These are phyloP conservation scores for Sarcophilus harrisii DNA, from an alignment of 2,797 vertebrate genomes.

Conservation along the genomic window DNA sequence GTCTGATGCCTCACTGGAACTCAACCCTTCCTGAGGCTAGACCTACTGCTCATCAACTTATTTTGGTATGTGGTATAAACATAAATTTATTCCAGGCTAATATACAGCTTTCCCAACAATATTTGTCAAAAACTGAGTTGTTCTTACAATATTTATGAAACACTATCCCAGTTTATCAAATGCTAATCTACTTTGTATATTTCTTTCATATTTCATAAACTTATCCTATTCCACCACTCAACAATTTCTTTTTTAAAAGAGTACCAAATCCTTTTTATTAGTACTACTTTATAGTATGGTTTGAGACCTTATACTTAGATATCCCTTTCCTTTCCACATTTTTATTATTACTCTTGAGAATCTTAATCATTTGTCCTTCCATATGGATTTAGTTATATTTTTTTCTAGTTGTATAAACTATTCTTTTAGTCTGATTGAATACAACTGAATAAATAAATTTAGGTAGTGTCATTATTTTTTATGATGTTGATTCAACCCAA, in stretches of 20 bases:
- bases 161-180: background rate
- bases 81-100: background rate
- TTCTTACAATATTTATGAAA: background rate
- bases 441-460: background rate
- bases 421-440: background rate
- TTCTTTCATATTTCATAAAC: background rate
- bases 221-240: background rate
- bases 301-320: background rate
- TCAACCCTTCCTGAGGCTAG: background rate
- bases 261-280: background rate
- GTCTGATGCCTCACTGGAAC: background rate
- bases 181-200: background rate
- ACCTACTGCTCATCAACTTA: background rate
- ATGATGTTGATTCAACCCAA: background rate
- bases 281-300: background rate
- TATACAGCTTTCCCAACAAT: background rate
- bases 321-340: background rate
- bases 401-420: background rate
- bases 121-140: background rate
- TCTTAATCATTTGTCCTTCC: background rate
- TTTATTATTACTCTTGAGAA: background rate
- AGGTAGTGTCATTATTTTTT: background rate
- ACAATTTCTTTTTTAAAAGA: background rate
- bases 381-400: background rate
- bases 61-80: background rate